Conservation (phyloP, 2,888 invertebrate genomes). For the Himalopsyche anomala region DNA sequence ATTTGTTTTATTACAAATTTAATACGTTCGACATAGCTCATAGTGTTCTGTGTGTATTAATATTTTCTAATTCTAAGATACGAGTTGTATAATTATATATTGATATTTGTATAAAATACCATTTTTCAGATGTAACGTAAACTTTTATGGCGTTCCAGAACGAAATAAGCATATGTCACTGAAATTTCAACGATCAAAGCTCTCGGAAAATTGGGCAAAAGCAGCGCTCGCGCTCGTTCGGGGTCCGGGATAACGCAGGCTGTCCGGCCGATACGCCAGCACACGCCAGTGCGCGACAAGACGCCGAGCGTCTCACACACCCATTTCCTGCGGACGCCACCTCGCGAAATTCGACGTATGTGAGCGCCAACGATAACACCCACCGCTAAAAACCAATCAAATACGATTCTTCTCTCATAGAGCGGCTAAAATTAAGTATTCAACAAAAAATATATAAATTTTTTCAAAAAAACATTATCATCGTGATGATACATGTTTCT, state of each 20-base stretch:
- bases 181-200: slow-evolving; percentile 51
- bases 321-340: slow-evolving; percentile 39
- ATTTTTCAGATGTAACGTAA: slow-evolving; percentile 26
- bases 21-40: too few species aligned
- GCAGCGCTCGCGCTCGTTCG: slow-evolving; percentile 24
- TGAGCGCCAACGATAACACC: slow-evolving; percentile 38
- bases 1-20: too few species aligned
- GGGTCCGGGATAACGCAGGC: slow-evolving; percentile 40
- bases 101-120: not conserved
- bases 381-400: not conserved
- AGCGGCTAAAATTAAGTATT: not conserved
- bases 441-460: not conserved
- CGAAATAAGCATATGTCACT: slow-evolving; percentile 46
- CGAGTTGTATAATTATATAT: not conserved
- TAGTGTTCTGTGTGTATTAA: too few species aligned
- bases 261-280: slow-evolving; percentile 37
- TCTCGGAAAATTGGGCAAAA: slow-evolving; percentile 38
- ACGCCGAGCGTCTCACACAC: slow-evolving; percentile 54
- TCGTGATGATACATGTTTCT: not conserved
- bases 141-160: slow-evolving; percentile 31
- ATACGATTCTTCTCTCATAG: not conserved
- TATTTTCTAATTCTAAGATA: not conserved
- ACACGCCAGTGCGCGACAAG: slow-evolving; percentile 62
- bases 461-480: not conserved
- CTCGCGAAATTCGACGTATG: slow-evolving; percentile 51